Base-by-base conservation (phyloP, 2,113 vertebrate genomes). In the Nycticryphes semicollaris region DNA sequence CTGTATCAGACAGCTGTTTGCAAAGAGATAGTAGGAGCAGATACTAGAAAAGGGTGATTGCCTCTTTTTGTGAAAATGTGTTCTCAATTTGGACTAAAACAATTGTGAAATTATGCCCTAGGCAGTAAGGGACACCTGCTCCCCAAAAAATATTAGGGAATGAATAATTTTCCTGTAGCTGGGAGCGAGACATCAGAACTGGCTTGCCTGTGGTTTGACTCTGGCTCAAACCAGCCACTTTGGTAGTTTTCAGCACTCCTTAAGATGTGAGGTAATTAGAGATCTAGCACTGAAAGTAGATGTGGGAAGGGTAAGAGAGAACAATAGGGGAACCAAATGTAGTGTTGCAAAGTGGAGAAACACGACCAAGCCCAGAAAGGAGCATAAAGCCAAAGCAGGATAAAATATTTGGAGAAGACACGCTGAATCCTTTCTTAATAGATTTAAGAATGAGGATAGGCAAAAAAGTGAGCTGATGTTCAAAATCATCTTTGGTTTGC, bases 271-370 rank as follows among this genome's bases (percentile, higher is more conserved):
- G 30, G 17, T 18, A 84, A 17, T 21, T 73, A 53, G 16, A 11
- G 19, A 75, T 30, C 35, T 47, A 41, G 28, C 37, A 37, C 0
- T 18, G 27, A 51, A 72, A 48, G 16, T 9, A 14, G 17, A 91
- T 5, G 3, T 41, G 28, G 75, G 54, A 85, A 73, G 25, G 12
- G 41, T 23, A 53, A 37, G 59, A 77, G 43, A 90, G 31, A 93
- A 72, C 0, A 0, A 37, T 1, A 60, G 28, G 12, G 35, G 23
- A 74, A 92, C 88, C 0, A 6, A 68, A 20, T 45, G 47, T 45
- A 45, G 33, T 31, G 17, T 23, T 63, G 69, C 43, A 90, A 64
- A 69, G 17, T 8, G 10, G 24, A 94, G 60, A 84, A 60, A 72
- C 8, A 69, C 19, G 18, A 41, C 33, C 3, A 9, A 84, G 37